phyloP scores from a whole-genome alignment of 2,797 vertebrate genomes.

The Tarsius wallacei region DNA sequence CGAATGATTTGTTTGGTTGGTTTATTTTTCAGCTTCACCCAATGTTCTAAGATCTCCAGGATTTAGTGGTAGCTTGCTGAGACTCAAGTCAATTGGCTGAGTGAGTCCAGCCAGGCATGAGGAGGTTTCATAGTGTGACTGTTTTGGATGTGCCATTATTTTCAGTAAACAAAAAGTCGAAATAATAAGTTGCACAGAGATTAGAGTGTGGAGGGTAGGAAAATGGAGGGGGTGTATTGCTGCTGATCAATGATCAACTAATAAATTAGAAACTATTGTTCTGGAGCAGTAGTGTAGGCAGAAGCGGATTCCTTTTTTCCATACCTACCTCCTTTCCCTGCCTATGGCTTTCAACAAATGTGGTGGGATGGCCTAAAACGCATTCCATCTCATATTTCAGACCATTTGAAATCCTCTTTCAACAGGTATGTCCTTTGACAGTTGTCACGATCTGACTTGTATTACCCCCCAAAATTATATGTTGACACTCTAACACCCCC shows the following conservation, averaged over 20 bases:
- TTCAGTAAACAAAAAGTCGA: not conserved
- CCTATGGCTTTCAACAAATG: not conserved
- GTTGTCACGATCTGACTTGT: not conserved
- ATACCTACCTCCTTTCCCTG: not conserved
- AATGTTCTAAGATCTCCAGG: not conserved
- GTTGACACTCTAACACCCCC: not conserved
- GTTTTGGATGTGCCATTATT: not conserved
- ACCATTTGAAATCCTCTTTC: conserved; percentile 47
- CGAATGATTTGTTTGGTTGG: not conserved
- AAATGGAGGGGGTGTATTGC: not conserved
- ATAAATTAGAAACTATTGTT: not conserved
- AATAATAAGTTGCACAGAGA: not conserved
- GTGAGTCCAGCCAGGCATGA: not conserved
- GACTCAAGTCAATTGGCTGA: not conserved
- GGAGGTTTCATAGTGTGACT: not conserved
- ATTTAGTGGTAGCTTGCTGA: not conserved
- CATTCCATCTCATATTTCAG: not conserved
- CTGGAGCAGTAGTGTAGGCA: not conserved
- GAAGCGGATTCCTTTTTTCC: not conserved
- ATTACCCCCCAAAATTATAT: not conserved
- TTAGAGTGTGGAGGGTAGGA: not conserved
- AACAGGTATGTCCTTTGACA: not conserved
- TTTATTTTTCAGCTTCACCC: not conserved
- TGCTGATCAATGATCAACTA: not conserved
- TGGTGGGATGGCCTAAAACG: not conserved